Percentiles rank a stretch among this genome's conserved stretches.
phyloP scores from a whole-genome alignment of 2,888 invertebrate species.

The Serripes groenlandicus region DNA sequence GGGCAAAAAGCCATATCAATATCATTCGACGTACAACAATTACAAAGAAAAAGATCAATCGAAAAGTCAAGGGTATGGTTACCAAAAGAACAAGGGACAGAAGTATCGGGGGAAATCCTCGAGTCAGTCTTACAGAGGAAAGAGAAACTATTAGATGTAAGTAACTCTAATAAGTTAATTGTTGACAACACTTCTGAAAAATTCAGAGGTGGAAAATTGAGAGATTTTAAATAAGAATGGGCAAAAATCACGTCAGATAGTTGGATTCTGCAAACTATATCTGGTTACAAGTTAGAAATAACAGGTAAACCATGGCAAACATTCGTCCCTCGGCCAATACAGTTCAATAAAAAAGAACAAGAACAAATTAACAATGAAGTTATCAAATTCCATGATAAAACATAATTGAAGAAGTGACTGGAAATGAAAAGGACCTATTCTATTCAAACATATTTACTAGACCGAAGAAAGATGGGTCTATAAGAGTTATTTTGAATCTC shows the following conservation, averaged over 20 bases:
- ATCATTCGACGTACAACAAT: too few species aligned
- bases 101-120: neutral
- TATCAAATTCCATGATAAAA: slow-evolving; percentile 7
- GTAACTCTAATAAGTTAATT: neutral
- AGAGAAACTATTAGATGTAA: neutral
- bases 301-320: slow-evolving; percentile 21
- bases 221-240: slow-evolving; percentile 9
- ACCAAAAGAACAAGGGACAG: neutral
- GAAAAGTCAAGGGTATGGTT: too few species aligned
- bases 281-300: slow-evolving; percentile 38
- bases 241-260: slow-evolving; percentile 27
- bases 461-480: slow-evolving; percentile 43
- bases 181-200: slow-evolving; percentile 27
- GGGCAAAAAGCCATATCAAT: too few species aligned
- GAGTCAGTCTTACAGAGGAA: neutral
- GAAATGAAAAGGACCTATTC: slow-evolving; percentile 10
- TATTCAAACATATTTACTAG: slow-evolving; percentile 54
- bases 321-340: slow-evolving; percentile 5
- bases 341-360: slow-evolving; percentile 14
- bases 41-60: too few species aligned
- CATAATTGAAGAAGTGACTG: slow-evolving; percentile 23
- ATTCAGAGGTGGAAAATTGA: slow-evolving; percentile 33
- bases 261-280: slow-evolving; percentile 37
- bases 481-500: slow-evolving; percentile 59
- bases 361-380: slow-evolving; percentile 23